These are phyloP conservation scores for Tenodera sinensis DNA, from an alignment of 2,888 invertebrate species.

Conservation along the genomic window DNA sequence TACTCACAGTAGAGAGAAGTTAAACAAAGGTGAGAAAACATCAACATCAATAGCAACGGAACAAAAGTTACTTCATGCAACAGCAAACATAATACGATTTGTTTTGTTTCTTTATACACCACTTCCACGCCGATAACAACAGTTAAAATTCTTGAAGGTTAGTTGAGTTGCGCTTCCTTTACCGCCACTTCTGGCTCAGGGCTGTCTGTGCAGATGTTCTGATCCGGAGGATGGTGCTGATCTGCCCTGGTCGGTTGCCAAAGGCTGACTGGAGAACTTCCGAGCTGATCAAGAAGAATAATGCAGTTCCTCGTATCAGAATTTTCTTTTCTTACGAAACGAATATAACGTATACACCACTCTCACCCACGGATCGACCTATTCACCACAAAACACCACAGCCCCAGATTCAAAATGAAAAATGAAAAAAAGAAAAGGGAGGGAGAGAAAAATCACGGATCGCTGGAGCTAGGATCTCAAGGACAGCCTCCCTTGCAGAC, in stretches of 20 bases:
- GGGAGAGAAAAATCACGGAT: background rate
- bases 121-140: background rate
- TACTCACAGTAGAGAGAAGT: background rate
- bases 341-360: background rate
- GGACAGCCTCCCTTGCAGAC: constrained; percentile 18
- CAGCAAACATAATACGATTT: background rate
- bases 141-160: background rate
- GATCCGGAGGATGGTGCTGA: background rate
- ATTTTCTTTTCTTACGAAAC: background rate
- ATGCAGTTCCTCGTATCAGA: background rate
- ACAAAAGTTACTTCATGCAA: background rate
- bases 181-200: background rate
- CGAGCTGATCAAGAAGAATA: background rate
- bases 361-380: background rate
- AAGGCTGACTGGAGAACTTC: background rate
- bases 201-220: background rate
- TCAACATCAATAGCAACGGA: background rate
- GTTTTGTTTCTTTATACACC: background rate
- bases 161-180: background rate
- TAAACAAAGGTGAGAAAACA: background rate
- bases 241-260: background rate
- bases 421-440: background rate
- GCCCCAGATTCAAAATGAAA: background rate
- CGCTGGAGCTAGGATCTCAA: background rate
- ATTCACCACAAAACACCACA: background rate